Evolutionary conservation across 2,888 invertebrate species (phyloP), one percentile per base, ranked within the genome.

Genomic region (Prosapia bicincta): DNA sequence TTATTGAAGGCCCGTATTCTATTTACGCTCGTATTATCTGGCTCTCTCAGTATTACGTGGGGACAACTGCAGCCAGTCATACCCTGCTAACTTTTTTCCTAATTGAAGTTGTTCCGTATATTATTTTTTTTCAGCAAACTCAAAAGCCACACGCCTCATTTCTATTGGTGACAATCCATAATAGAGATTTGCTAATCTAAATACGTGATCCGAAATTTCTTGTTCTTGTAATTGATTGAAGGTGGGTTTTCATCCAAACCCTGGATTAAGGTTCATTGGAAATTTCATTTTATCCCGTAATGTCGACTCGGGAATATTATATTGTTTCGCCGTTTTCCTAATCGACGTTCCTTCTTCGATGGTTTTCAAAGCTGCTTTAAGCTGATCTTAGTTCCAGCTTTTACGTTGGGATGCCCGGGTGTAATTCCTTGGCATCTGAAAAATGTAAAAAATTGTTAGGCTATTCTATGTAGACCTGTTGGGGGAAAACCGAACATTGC

Each of bases 31-130:
- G 69, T 75, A 26, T 69, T 24, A 13, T 76, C 76, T 67, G 75
- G 77, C 28, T 76, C 69, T 30, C 72, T 67, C n/a, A 76, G n/a
- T 13, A 13, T 38, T 26, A 79, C 20, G 1, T 7, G 72, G 26
- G 66, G 77, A 79, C n/a, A 26, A 20, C 10, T 38, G 9, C 24
- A 78, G 66, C 79, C 78, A 79, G 23, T 79, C 77, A 32, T 71
- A 20, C 20, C 76, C 77, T 26, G 76, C 77, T 13, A 54, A 9
- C 26, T 68, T 72, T 43, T 72, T 69, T 68, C 69, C 43, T 30
- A 1, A 2, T 26, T 20, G 3, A 74, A 32, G 25, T 69, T 28
- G 3, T 32, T 1, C n/a, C 69, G 15, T 30, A 74, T 67, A 6
- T 25, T 38, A 68, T 32, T 28, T 38, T 66, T n/a, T 74, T 3